phyloP scores from a whole-genome alignment of 35 echinoderm and acorn worm species.

The Apostichopus californicus region DNA sequence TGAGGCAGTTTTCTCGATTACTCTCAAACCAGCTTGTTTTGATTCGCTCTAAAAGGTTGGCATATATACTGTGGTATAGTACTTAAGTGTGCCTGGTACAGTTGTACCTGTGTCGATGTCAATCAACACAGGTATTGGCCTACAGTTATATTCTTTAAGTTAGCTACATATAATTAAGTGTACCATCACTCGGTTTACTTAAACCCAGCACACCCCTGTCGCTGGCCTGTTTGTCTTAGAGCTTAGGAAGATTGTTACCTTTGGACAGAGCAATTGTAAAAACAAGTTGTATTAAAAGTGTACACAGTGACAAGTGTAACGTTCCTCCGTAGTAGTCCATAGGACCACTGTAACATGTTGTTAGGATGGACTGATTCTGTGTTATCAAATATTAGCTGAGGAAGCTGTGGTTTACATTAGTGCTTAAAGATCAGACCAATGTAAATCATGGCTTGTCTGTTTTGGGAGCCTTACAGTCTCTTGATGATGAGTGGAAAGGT shows the following conservation, averaged over 20 bases:
- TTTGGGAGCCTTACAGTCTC: neutral
- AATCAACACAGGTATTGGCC: no score
- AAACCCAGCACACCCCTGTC: no score
- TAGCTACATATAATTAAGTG: no score
- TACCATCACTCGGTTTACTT: no score
- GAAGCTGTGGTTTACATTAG: neutral
- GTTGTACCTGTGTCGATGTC: no score
- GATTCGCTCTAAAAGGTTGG: no score
- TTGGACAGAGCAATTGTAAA: neutral
- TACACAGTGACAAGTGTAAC: neutral
- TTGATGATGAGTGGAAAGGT: no score
- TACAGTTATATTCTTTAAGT: no score
- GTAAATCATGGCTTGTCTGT: neutral
- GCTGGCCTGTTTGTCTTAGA: neutral
- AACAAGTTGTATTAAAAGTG: neutral
- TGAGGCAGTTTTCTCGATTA: no score
- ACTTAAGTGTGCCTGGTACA: no score
- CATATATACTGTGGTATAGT: no score
- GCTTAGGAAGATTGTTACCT: neutral
- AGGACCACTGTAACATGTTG: neutral
- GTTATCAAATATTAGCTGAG: neutral
- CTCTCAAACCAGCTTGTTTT: no score
- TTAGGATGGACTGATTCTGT: neutral
- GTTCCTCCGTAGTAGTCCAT: neutral
- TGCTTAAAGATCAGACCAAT: neutral